Evolutionary conservation across 2,797 vertebrate genomes (phyloP).

Genomic region (Myioborus miniatus): DNA sequence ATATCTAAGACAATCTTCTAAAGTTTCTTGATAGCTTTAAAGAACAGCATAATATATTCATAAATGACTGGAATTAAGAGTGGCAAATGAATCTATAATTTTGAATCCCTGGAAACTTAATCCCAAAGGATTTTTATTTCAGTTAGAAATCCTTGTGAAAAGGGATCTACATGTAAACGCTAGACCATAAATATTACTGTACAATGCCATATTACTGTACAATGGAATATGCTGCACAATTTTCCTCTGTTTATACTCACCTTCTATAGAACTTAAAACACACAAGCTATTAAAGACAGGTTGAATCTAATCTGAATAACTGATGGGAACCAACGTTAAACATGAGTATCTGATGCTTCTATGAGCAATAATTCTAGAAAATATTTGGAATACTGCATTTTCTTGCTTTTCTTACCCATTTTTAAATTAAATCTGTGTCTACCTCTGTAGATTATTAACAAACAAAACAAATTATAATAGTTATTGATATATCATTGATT

Average conservation of each 20-base stretch:
- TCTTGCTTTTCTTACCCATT: not conserved
- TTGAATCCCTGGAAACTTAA: slow-evolving; percentile 45
- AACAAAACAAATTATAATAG: not conserved
- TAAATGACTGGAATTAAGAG: not conserved
- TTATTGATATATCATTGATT: not conserved
- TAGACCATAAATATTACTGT: not conserved
- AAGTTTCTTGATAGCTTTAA: not conserved
- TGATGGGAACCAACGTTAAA: not conserved
- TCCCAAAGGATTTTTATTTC: slow-evolving; percentile 20
- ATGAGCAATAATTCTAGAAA: not conserved
- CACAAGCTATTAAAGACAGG: not conserved
- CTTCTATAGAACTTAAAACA: not conserved
- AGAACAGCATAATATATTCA: not conserved
- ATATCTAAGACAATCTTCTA: not conserved
- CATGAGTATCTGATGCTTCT: not conserved
- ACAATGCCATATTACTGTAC: not conserved
- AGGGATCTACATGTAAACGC: not conserved
- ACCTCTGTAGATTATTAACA: not conserved
- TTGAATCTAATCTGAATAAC: not conserved
- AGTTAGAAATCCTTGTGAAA: slow-evolving; percentile 49
- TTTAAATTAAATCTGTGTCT: not conserved
- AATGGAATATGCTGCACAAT: not conserved
- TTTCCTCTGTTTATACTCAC: not conserved
- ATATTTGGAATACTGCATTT: not conserved
- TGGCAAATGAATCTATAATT: not conserved